Percentiles rank a stretch among this genome's conserved stretches.
Conservation (phyloP, 1,140 invertebrate species). For the Rhyzopertha dominica region DNA sequence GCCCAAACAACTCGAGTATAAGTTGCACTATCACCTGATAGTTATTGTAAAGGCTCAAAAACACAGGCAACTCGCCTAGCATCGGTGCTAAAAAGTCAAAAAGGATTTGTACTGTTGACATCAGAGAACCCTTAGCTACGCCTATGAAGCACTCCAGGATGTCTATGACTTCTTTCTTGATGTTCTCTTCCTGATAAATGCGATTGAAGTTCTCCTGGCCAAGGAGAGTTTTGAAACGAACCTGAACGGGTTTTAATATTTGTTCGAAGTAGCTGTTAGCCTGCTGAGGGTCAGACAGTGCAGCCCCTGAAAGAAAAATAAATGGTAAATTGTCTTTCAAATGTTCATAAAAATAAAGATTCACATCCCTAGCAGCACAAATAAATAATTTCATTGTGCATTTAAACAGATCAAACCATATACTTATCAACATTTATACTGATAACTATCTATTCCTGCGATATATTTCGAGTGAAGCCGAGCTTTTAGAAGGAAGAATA, state of each 20-base stretch:
- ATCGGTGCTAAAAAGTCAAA: constrained; percentile 62
- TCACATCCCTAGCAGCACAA: too few species aligned
- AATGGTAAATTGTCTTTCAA: too few species aligned
- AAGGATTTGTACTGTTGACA: constrained; percentile 55
- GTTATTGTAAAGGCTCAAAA: constrained; percentile 73
- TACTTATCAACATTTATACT: too few species aligned
- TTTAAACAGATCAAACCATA: too few species aligned
- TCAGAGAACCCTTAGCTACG: constrained; percentile 55
- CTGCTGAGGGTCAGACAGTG: constrained; percentile 30
- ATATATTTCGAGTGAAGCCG: too few species aligned
- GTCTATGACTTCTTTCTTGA: constrained; percentile 58
- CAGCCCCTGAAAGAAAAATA: too few species aligned
- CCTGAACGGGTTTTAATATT: constrained; percentile 58
- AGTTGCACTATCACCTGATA: constrained; percentile 76
- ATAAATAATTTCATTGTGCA: too few species aligned
- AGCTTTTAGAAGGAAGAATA: too few species aligned
- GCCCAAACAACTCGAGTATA: constrained; percentile 69
- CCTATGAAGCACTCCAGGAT: constrained; percentile 63
- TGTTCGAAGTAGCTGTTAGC: constrained; percentile 50
- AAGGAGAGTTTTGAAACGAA: constrained; percentile 55
- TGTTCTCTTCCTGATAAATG: constrained; percentile 54
- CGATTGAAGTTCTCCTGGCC: constrained; percentile 54
- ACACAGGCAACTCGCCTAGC: constrained; percentile 58
- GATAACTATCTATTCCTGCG: too few species aligned
- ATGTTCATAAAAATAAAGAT: too few species aligned